Evolutionary conservation across 2,797 vertebrate genomes (phyloP).

Genomic region (Mormyrus proboscirostris): DNA sequence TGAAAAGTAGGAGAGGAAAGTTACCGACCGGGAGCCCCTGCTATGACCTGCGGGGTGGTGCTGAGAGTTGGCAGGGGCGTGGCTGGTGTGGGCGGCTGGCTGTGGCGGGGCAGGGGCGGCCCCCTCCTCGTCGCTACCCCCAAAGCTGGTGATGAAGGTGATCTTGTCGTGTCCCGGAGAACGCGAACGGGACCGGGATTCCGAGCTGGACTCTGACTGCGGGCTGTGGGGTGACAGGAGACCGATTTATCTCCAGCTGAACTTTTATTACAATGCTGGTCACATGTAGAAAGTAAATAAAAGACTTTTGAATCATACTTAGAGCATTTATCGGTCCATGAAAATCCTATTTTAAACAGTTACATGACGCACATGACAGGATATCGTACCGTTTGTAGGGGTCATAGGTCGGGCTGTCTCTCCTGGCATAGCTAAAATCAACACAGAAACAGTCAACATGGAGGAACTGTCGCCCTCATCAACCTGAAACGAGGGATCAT

Average conservation of each 20-base stretch:
- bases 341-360: neutral
- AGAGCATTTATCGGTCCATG: neutral
- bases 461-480: neutral
- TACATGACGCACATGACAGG: neutral
- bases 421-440: constrained; percentile 76
- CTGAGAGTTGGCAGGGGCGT: constrained; percentile 63
- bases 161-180: constrained; percentile 82
- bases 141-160: constrained; percentile 95
- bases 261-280: neutral
- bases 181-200: constrained; percentile 76
- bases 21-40: constrained; percentile 95
- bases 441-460: neutral
- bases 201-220: constrained; percentile 80
- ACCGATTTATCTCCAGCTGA: neutral
- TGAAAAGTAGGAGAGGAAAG: constrained; percentile 61
- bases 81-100: constrained; percentile 54
- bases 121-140: constrained; percentile 86
- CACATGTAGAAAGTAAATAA: too few species aligned
- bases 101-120: constrained; percentile 49
- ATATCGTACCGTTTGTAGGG: constrained; percentile 85
- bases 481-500: neutral
- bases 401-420: constrained; percentile 95
- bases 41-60: constrained; percentile 82
- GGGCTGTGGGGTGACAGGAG: constrained; percentile 55
- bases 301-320: neutral